Percentiles rank a stretch among this genome's conserved stretches.
These are phyloP conservation scores for Strix aluco DNA, from an alignment of 2,113 vertebrate species.

Conservation along the genomic window DNA sequence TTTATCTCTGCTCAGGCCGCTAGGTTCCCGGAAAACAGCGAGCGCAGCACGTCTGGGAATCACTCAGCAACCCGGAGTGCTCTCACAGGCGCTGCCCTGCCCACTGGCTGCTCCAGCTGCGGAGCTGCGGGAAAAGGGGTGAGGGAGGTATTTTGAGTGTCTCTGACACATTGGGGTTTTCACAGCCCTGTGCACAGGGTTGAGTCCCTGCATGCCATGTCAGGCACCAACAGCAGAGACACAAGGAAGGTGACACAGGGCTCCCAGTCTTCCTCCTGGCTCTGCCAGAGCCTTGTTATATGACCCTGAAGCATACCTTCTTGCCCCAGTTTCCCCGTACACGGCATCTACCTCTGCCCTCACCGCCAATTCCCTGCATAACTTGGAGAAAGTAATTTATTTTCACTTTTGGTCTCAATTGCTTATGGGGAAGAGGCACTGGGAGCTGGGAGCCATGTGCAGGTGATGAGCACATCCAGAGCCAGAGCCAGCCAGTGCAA, in stretches of 20 bases:
- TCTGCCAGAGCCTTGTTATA: background rate
- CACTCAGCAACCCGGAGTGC: background rate
- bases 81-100: background rate
- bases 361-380: accelerated
- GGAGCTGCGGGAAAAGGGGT: accelerated
- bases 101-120: background rate
- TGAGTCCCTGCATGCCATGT: accelerated
- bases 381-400: background rate
- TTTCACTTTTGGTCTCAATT: background rate
- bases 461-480: background rate
- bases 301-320: background rate
- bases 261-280: background rate
- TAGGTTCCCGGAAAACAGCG: constrained; percentile 62
- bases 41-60: constrained; percentile 51
- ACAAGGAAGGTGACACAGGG: background rate
- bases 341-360: background rate
- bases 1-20: constrained; percentile 47
- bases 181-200: accelerated
- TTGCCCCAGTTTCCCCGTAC: background rate
- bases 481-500: background rate
- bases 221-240: background rate
- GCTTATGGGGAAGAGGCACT: background rate
- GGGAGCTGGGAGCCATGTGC: background rate
- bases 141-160: background rate
- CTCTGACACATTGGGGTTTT: background rate